Base-by-base conservation (phyloP, 2,888 invertebrate genomes). In the Euspilapteryx auroguttella region DNA sequence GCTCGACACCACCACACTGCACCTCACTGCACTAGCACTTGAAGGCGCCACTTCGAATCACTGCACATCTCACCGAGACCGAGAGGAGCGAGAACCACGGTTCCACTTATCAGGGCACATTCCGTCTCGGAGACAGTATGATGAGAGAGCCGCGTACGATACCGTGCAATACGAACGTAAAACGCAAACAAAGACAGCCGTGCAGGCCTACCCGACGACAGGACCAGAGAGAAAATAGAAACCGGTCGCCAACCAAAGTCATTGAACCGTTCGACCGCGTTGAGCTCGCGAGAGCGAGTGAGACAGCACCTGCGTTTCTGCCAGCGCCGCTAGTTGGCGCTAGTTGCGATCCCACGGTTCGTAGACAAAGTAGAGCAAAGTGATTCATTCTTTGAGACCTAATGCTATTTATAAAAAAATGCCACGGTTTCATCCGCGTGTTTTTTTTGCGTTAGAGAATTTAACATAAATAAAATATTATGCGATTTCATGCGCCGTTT, bases 151-250 rank as follows among this genome's bases (percentile, higher is more conserved):
- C 59, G 55, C 56, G 48, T 55, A 55, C 58, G 49, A 56, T 55
- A 68, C 69, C 63, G 63, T 62, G 48, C 73, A 52, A 63, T 62
- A 56, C 68, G 65, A 68, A 71, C 65, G 71, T 62, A 61, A 68
- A 69, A 71, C 65, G 73, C 75, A 73, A 76, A 76, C 75, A 76
- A 75, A 75, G 73, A 64, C 68, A 58, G 50, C 61, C 62, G 57
- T 55, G 44, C 47, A 38, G 57, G 49, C 56, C 55, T 57, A 62
- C 49, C 55, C 62, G 59, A 68, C 69, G 68, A 66, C 65, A 61
- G 56, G 53, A 71, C 71, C 73, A 73, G 66, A 76, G 73, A 75
- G 69, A 75, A 76, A 75, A 75, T 76, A 76, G 73, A 75, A 73
- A 73, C 73, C 53, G 64, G 65, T 59, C 62, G 59, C 56, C 59